Conservation (phyloP, 2,113 vertebrate genomes). For the Halichoerus grypus region DNA sequence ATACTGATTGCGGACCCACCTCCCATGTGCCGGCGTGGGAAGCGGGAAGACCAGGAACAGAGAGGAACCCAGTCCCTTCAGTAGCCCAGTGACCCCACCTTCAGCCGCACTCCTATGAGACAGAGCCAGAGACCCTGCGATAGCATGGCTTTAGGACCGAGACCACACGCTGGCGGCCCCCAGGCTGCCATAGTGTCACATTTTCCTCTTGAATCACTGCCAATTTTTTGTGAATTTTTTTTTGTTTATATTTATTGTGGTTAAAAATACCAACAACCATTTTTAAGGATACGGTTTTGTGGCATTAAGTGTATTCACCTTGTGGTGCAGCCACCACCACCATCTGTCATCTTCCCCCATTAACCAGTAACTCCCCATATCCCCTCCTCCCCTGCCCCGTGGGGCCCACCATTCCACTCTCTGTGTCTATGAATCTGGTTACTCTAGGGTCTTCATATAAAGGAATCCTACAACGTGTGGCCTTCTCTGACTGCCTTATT, state of each 20-base stretch:
- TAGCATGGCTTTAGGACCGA: neutral
- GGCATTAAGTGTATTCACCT: neutral
- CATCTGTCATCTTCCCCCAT: neutral
- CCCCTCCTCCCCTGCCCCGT: too few relatives aligned
- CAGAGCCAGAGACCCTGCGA: neutral
- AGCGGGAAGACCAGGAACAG: neutral
- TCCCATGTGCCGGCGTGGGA: neutral
- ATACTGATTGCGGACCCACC: neutral
- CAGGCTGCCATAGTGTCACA: rapidly evolving
- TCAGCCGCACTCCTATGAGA: neutral
- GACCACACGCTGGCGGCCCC: neutral
- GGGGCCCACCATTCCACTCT: neutral
- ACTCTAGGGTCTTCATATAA: neutral
- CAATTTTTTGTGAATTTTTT: neutral
- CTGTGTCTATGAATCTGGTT: neutral
- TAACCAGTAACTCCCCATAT: neutral
- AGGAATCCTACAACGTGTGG: neutral
- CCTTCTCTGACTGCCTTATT: neutral
- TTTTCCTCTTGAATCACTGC: neutral
- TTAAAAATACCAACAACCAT: neutral
- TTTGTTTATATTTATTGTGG: neutral
- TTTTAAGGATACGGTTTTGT: neutral
- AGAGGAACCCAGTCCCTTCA: neutral
- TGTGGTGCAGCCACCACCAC: neutral
- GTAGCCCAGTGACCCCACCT: neutral